Base-by-base conservation (phyloP, 2,888 invertebrate species). In the Desoria tigrina region DNA sequence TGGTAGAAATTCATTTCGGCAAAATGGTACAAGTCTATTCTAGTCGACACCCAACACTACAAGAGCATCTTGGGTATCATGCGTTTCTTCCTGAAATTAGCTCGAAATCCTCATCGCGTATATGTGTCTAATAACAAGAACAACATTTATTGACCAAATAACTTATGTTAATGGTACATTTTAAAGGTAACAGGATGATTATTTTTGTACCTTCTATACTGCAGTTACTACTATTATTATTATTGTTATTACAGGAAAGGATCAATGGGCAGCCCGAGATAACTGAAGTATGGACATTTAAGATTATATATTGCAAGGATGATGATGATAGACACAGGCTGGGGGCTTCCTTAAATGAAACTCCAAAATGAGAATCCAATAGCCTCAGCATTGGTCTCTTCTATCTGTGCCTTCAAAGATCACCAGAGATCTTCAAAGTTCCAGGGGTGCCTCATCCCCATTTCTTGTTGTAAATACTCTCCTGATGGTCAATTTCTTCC, bases 251-350 rank as follows among this genome's bases (percentile, higher is more conserved):
- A 51, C 23, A 6, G 21, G 45, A 45, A 45, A 45, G 45, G 45
- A 16, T 45, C 45, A 45, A 45, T 45, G 45, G 45, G 45, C 45
- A 45, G 45, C 45, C 21, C 21, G 21, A 45, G 21, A 9, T 45
- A 21, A 9, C 32, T 14, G 27, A 55, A 55, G 28, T 55, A 28
- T n/a, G 28, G 55, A 55, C 55, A 55, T 26, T 28, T 32, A 55
- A 32, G 28, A 27, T 26, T 55, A 55, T 55, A 32, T 55, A 55
- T 55, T 28, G 55, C 55, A 28, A 55, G 2, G 4, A 24, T 55
- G 55, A 53, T 61, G 53, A 50, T 54, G 50, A 53, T 26, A 42
- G 61, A 56, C 62, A 56, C 55, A 42, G 61, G 42, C 26, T 61
- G 61, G 61, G 61, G 53, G 54, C 51, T 61, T 54, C 39, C 53